Percentiles rank a stretch among this genome's conserved stretches.
phyloP scores from a whole-genome alignment of 2,113 vertebrate genomes.

The Todiramphus saurophagus region DNA sequence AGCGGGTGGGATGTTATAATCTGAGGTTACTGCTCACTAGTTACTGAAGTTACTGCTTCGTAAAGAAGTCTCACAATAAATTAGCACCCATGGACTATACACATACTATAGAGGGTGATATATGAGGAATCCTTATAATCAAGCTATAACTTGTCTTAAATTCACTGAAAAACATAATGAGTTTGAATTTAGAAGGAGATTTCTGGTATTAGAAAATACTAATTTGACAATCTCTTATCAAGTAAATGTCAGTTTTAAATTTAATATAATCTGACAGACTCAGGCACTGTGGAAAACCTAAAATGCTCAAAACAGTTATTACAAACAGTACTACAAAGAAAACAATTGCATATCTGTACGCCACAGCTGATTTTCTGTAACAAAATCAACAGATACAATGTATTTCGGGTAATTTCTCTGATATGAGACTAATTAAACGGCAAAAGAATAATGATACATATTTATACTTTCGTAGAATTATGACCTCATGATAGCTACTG shows the following conservation, averaged over 20 bases:
- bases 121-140: not conserved
- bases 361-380: not conserved
- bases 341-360: not conserved
- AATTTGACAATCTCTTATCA: not conserved
- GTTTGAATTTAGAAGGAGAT: not conserved
- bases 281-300: not conserved
- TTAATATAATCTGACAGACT: not conserved
- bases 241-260: not conserved
- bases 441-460: not conserved
- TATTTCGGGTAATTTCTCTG: not conserved
- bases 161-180: not conserved
- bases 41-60: not conserved
- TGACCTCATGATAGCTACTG: not conserved
- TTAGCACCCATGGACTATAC: not conserved
- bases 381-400: not conserved
- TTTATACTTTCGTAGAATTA: not conserved
- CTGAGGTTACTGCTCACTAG: not conserved
- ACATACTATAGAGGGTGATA: not conserved
- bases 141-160: not conserved
- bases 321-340: not conserved
- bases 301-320: not conserved
- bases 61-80: not conserved
- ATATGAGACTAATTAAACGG: not conserved
- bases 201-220: not conserved
- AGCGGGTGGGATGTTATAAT: not conserved